Conservation (phyloP, 2,113 vertebrate genomes). For the Etheostoma cragini region DNA sequence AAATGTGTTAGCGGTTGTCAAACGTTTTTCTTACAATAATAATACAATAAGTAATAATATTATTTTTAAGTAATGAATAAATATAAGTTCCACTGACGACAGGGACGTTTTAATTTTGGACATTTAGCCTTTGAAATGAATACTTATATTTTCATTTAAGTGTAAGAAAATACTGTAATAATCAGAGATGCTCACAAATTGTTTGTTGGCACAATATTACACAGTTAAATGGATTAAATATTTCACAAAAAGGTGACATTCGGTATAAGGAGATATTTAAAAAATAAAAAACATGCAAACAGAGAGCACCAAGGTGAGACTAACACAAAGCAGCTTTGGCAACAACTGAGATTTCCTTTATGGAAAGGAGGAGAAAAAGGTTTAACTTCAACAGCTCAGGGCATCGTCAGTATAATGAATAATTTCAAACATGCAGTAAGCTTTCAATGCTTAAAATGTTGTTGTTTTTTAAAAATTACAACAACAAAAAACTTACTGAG, state of each 20-base stretch:
- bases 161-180: conserved; percentile 48
- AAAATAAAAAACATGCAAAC: conserved; percentile 74
- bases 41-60: conserved; percentile 57
- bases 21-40: conserved; percentile 35
- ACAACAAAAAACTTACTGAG: conserved; percentile 56
- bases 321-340: conserved; percentile 75
- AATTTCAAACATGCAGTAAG: conserved; percentile 78
- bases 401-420: conserved; percentile 76
- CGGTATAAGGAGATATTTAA: conserved; percentile 64
- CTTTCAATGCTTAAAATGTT: conserved; percentile 69
- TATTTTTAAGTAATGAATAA: conserved; percentile 69
- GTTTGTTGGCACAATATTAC: conserved; percentile 58
- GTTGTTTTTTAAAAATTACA: conserved; percentile 50
- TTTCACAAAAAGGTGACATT: conserved; percentile 67
- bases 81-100: conserved; percentile 59
- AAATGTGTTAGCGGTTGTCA: conserved; percentile 78
- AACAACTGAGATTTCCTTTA: conserved; percentile 66
- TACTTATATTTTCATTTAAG: conserved; percentile 33
- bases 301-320: conserved; percentile 69
- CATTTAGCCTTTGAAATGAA: conserved; percentile 18
- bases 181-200: conserved; percentile 67
- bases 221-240: conserved; percentile 71
- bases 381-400: conserved; percentile 73
- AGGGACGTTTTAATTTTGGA: conserved; percentile 40
- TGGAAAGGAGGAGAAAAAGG: conserved; percentile 49